Base-by-base conservation (phyloP, 2,888 invertebrate species). In the Blastobasis adustella region DNA sequence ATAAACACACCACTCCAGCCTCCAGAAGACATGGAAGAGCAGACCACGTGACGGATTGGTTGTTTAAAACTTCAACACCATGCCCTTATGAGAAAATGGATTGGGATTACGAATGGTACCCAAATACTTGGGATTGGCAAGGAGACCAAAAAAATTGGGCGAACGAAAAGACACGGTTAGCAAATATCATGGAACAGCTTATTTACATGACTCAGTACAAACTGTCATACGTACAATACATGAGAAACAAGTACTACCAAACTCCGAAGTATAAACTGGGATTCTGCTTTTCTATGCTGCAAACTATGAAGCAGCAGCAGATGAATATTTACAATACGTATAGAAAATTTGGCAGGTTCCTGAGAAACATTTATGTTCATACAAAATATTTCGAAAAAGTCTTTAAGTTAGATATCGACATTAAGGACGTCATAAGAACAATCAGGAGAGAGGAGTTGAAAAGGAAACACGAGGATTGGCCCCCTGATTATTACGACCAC, bases 151-250 rank as follows among this genome's bases (percentile, higher is more conserved):
- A 23, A 23, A 23, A 23, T 23, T 23, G 23, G 23, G 23, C 23
- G 23, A 23, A 23, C 23, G 23, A 23, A 23, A 23, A 23, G 23
- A 3, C 3, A 23, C 23, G 23, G 23, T 23, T 23, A 23, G 23
- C 23, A 23, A 23, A 23, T 0, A 0, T 74, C 0, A 73, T 74
- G 66, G 51, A 59, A 4, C 77, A 79, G 45, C 77, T 79, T 10
- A 48, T 76, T 0, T 76, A 76, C 50, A 54, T 59, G 5, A 62
- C 66, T 0, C 63, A 73, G 10, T 73, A 75, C 51, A 69, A 67
- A n/a, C 23, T 79, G 4, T 54, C 66, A 0, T 60, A 58, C 9
- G 39, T 66, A 1, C 75, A 75, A 51, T 0, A 59, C 0, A 23
- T 79, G 5, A 66, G 73, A 44, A 58, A 57, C 1, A 78, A 75